Percentiles rank a stretch among this genome's conserved stretches.
phyloP scores from a whole-genome alignment of 2,113 vertebrate species.

The Passer montanus region DNA sequence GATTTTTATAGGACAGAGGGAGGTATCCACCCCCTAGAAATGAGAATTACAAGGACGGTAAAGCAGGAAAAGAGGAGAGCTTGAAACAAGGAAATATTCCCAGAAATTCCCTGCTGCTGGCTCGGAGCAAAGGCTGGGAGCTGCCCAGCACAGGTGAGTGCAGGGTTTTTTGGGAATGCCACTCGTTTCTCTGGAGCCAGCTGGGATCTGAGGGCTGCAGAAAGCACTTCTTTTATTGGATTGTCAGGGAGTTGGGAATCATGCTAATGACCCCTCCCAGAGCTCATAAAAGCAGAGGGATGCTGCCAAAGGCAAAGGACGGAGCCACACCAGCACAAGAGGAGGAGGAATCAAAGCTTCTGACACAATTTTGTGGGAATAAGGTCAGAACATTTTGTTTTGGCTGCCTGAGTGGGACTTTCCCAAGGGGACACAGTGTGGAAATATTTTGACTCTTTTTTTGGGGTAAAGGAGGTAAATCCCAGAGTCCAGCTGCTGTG shows the following conservation, averaged over 20 bases:
- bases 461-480: not conserved
- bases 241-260: not conserved
- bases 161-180: not conserved
- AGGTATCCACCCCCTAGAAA: not conserved
- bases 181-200: not conserved
- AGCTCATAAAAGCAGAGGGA: slow-evolving; percentile 37
- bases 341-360: slow-evolving; percentile 2
- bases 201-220: not conserved
- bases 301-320: slow-evolving; percentile 16
- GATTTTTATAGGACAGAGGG: not conserved
- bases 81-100: not conserved
- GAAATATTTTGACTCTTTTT: slow-evolving; percentile 9
- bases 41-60: not conserved
- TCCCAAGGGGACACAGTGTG: not conserved
- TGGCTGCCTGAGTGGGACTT: not conserved
- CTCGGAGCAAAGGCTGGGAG: not conserved
- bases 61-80: not conserved
- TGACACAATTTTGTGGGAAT: slow-evolving; percentile 32
- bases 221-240: not conserved
- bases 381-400: slow-evolving; percentile 65
- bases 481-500: not conserved
- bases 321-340: not conserved
- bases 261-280: not conserved
- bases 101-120: not conserved
- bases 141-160: not conserved